phyloP scores from a whole-genome alignment of 2,888 invertebrate species.

The Drosophila paranaensis region DNA sequence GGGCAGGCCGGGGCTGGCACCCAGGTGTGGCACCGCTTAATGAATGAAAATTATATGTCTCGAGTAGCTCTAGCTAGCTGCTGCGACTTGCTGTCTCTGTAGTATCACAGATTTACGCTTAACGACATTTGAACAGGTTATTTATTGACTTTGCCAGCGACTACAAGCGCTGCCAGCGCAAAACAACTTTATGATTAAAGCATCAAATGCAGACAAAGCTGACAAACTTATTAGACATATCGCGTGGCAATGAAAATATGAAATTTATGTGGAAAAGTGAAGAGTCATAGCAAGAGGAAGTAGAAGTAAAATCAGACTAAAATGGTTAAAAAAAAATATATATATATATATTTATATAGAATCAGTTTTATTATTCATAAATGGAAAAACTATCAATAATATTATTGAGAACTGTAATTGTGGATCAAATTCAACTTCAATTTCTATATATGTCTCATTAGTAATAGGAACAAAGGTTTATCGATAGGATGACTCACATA shows the following conservation, averaged over 20 bases:
- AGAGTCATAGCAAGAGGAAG: neutral
- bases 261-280: conserved; percentile 13
- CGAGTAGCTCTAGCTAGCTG: conserved; percentile 3
- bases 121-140: conserved; percentile 66
- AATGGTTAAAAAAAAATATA: neutral
- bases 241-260: conserved; percentile 32
- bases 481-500: no score
- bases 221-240: conserved; percentile 39
- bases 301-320: neutral
- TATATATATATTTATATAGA: no score
- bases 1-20: neutral
- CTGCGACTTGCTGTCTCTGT: conserved; percentile 3
- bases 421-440: neutral
- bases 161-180: conserved; percentile 21
- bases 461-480: no score
- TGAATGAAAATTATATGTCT: conserved; percentile 65
- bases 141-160: conserved; percentile 50
- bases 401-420: neutral
- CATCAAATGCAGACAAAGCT: conserved; percentile 63
- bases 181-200: conserved; percentile 63
- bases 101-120: conserved; percentile 46
- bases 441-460: neutral
- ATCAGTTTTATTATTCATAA: neutral
- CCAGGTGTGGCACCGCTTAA: conserved; percentile 56
- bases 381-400: neutral